phyloP scores from a whole-genome alignment of 2,113 vertebrate genomes.

The Ardeotis arabs region DNA sequence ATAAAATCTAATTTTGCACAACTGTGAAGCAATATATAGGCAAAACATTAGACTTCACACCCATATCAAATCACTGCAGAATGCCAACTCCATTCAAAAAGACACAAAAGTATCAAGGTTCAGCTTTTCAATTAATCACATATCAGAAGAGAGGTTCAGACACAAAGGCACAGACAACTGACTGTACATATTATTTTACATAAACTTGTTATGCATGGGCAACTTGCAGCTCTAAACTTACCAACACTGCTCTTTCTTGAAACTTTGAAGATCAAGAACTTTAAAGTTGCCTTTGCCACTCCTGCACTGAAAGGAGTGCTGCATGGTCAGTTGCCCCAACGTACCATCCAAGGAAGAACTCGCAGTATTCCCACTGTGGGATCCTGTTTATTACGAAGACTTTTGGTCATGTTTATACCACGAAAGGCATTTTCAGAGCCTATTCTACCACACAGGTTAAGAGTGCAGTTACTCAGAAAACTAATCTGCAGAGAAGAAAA shows the following conservation, averaged over 20 bases:
- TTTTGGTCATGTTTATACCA: background rate
- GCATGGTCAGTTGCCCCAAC: rapidly evolving
- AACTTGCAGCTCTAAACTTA: background rate
- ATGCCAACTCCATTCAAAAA: background rate
- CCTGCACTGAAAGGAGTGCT: background rate
- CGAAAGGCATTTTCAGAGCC: background rate
- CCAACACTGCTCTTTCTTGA: background rate
- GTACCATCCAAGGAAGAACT: background rate
- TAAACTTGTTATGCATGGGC: background rate
- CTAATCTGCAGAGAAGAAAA: background rate
- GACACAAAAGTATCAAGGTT: background rate
- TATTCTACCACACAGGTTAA: background rate
- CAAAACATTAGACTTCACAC: background rate
- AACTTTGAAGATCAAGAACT: background rate
- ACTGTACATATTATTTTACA: rapidly evolving
- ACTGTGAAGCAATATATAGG: background rate
- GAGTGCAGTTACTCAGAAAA: background rate
- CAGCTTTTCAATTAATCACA: background rate
- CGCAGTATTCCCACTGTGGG: background rate
- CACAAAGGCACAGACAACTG: background rate
- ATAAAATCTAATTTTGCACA: background rate
- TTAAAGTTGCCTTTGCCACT: background rate
- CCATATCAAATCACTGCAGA: background rate
- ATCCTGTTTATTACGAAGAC: background rate
- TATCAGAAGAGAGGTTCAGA: background rate